These are phyloP conservation scores for Decapterus maruadsi DNA, from an alignment of 2,797 vertebrate species.

Conservation along the genomic window DNA sequence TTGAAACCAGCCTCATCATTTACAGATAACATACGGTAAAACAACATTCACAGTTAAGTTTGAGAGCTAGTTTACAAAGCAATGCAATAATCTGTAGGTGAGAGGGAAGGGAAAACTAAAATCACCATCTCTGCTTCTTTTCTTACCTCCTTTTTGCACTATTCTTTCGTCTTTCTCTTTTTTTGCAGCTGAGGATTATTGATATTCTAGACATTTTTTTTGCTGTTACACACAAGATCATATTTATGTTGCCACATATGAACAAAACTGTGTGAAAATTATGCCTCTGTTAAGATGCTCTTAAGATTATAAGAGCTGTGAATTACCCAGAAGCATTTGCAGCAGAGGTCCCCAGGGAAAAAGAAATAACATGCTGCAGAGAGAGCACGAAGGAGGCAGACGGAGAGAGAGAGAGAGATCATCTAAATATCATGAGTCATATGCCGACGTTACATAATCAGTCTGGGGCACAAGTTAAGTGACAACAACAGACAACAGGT, in stretches of 20 bases:
- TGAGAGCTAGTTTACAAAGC: slow-evolving; percentile 9
- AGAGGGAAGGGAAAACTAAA: not conserved
- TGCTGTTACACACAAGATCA: slow-evolving; percentile 1
- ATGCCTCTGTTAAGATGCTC: slow-evolving; percentile 12
- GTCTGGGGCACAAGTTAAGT: slow-evolving; percentile 46
- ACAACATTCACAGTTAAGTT: slow-evolving; percentile 40
- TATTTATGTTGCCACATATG: slow-evolving; percentile 4
- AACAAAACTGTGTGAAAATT: slow-evolving; percentile 25
- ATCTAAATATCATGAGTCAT: slow-evolving; percentile 60
- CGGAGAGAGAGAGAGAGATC: slow-evolving; percentile 16
- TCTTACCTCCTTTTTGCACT: slow-evolving; percentile 1
- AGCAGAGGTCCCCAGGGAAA: slow-evolving; percentile 18
- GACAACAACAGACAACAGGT: slow-evolving; percentile 57
- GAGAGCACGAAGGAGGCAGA: slow-evolving; percentile 13
- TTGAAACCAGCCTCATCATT: slow-evolving; percentile 15
- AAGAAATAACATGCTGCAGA: slow-evolving; percentile 36
- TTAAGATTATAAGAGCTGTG: slow-evolving; percentile 20
- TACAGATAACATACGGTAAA: slow-evolving; percentile 16
- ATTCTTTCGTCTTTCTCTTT: not conserved
- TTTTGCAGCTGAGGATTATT: not conserved
- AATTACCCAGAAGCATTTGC: slow-evolving; percentile 30
- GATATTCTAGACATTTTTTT: not conserved
- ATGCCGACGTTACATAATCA: slow-evolving; percentile 56
- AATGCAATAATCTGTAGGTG: slow-evolving; percentile 6
- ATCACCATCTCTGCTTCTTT: not conserved